Evolutionary conservation across 2,888 invertebrate genomes (phyloP).

Genomic region (Ophonus ardosiacus): DNA sequence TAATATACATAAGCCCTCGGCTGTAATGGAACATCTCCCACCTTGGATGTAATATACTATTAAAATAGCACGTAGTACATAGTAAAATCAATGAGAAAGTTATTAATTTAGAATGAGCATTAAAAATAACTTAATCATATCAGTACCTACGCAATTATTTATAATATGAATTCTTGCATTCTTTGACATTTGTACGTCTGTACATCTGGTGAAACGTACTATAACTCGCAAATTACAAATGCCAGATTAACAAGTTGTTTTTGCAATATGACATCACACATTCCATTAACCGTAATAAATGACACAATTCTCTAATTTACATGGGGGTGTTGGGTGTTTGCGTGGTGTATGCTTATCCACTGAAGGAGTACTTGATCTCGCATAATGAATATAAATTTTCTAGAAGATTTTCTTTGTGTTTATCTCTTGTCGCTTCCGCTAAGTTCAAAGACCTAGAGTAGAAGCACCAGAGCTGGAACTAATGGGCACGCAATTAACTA

Average conservation of each 20-base stretch:
- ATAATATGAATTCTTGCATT: not conserved
- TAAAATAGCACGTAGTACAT: no score
- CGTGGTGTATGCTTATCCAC: conserved; percentile 11
- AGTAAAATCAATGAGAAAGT: no score
- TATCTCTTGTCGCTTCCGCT: conserved; percentile 46
- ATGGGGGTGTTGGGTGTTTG: not conserved
- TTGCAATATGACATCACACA: conserved; percentile 38
- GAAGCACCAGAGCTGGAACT: conserved; percentile 25
- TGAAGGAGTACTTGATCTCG: not conserved
- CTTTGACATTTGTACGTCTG: not conserved
- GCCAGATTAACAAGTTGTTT: conserved; percentile 25
- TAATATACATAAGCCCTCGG: no score
- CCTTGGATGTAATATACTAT: no score
- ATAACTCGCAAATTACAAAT: not conserved
- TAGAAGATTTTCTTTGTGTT: conserved; percentile 50
- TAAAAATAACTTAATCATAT: no score
- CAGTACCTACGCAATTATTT: no score
- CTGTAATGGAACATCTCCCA: no score
- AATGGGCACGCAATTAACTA: conserved; percentile 45
- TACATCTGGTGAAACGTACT: not conserved
- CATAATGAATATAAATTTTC: not conserved
- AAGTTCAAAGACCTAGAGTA: conserved; percentile 34
- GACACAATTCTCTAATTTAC: conserved; percentile 31
- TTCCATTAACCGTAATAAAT: conserved; percentile 35
- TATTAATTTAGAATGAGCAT: no score